phyloP scores from a whole-genome alignment of 2,888 invertebrate genomes.

The Trissolcus japonicus region DNA sequence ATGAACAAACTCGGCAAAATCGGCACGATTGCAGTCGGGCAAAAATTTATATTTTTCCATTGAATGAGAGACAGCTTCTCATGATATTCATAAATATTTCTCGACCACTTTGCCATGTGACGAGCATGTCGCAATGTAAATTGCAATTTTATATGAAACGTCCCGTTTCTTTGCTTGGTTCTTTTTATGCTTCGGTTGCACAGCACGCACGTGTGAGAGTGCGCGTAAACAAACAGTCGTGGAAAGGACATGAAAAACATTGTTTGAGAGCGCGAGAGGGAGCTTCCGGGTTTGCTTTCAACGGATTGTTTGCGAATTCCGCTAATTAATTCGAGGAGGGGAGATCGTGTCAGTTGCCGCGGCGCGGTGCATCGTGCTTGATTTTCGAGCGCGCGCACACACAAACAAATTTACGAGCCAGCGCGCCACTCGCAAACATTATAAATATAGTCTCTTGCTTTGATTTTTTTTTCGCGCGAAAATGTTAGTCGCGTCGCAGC shows the following conservation, averaged over 20 bases:
- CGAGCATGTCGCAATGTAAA: conserved; percentile 28
- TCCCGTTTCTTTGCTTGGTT: conserved; percentile 33
- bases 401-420: conserved; percentile 34
- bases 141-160: conserved; percentile 34
- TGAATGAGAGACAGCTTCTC: too few species aligned
- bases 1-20: too few species aligned
- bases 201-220: not conserved
- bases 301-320: conserved; percentile 57
- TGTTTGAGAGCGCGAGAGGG: conserved; percentile 42
- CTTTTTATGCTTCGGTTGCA: conserved; percentile 17
- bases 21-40: too few species aligned
- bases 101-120: conserved; percentile 21
- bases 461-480: too few species aligned
- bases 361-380: conserved; percentile 34
- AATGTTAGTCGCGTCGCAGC: too few species aligned
- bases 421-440: not conserved
- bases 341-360: conserved; percentile 53
- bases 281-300: conserved; percentile 54
- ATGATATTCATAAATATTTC: conserved; percentile 34
- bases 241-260: conserved; percentile 49
- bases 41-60: too few species aligned
- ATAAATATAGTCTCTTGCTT: too few species aligned
- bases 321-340: conserved; percentile 58
- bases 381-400: conserved; percentile 37
- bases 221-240: conserved; percentile 32